Conservation (phyloP, 2,888 invertebrate species). For the Brachypalpus laphriformis region DNA sequence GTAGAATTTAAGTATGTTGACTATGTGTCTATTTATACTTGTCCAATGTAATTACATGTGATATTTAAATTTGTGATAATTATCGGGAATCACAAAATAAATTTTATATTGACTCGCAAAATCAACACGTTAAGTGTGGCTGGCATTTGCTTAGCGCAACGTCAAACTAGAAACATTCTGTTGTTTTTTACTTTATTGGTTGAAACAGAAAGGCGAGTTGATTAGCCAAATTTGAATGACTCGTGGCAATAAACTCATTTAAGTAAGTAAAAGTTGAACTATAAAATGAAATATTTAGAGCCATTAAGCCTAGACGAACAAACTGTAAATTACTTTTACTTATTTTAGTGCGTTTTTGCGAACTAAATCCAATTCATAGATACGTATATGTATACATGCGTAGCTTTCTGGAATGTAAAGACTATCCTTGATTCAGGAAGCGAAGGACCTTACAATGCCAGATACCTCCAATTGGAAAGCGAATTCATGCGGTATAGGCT, state of each 20-base stretch:
- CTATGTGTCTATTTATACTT: not conserved
- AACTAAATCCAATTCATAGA: too few species aligned
- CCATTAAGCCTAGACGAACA: not conserved
- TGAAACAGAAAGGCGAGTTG: not conserved
- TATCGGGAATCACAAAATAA: not conserved
- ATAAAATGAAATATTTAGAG: not conserved
- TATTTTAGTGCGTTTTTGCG: not conserved
- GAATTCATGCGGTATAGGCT: too few species aligned
- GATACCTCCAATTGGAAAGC: too few species aligned
- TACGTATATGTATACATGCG: too few species aligned
- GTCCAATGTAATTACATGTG: not conserved
- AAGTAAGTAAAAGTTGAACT: not conserved
- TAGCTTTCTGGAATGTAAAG: too few species aligned
- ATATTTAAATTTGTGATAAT: not conserved
- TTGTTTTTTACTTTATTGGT: not conserved
- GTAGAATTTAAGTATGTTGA: not conserved
- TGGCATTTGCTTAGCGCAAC: not conserved
- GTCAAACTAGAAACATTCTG: not conserved
- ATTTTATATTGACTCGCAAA: not conserved
- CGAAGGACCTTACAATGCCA: too few species aligned
- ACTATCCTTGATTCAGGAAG: too few species aligned
- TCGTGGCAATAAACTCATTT: constrained; percentile 6
- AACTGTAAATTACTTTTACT: not conserved
- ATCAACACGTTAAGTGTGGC: not conserved
- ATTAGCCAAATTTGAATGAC: not conserved